These are phyloP conservation scores for Tryphoninae sp. DNA, from an alignment of 2,888 invertebrate species.

Conservation along the genomic window DNA sequence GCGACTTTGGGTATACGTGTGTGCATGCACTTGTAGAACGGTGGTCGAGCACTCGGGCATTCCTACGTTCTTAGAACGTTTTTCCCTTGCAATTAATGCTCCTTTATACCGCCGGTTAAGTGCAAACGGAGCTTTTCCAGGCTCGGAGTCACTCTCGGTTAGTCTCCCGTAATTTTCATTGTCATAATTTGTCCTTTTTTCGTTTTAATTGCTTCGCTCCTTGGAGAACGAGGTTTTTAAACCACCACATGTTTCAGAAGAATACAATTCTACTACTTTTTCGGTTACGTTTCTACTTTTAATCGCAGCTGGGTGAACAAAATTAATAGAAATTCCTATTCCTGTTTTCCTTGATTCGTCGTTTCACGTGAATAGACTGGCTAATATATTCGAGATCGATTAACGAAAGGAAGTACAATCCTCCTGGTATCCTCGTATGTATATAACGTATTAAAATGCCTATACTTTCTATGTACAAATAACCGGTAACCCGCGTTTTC, in stretches of 20 bases:
- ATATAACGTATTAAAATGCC: background rate
- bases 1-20: background rate
- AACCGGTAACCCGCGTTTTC: slow-evolving; percentile 33
- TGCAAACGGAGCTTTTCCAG: slow-evolving; percentile 19
- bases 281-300: slow-evolving; percentile 15
- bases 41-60: slow-evolving; percentile 28
- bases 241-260: background rate
- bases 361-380: background rate
- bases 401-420: slow-evolving; percentile 48
- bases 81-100: slow-evolving; percentile 14
- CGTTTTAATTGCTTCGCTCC: background rate
- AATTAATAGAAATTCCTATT: slow-evolving; percentile 1
- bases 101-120: background rate
- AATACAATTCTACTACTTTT: slow-evolving; percentile 17
- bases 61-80: slow-evolving; percentile 3
- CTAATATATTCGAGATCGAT: slow-evolving; percentile 48
- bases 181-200: background rate
- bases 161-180: slow-evolving; percentile 8
- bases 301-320: background rate
- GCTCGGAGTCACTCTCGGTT: background rate
- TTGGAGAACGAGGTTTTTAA: background rate
- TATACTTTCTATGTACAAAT: slow-evolving; percentile 50
- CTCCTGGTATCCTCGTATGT: background rate
- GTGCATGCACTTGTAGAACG: background rate
- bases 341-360: background rate